These are phyloP conservation scores for Phasia obesa DNA, from an alignment of 2,888 invertebrate species.

Conservation along the genomic window DNA sequence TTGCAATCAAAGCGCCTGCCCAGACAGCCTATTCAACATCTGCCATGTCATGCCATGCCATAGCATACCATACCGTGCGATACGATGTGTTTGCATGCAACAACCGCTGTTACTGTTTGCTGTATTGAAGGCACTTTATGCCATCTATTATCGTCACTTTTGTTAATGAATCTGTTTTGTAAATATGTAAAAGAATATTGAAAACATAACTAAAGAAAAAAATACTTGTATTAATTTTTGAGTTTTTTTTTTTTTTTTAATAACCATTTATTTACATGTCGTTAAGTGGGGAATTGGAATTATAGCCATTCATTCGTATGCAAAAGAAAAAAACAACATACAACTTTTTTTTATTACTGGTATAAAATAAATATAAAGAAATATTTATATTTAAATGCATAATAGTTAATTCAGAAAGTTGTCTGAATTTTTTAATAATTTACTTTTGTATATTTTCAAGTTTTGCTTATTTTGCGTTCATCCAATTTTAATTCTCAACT, in stretches of 20 bases:
- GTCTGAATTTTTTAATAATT: slow-evolving; percentile 32
- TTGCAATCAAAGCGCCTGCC: slow-evolving; percentile 59
- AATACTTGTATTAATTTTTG: not conserved
- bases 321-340: slow-evolving; percentile 17
- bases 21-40: slow-evolving; percentile 32
- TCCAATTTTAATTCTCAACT: too few species aligned
- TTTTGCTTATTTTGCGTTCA: too few species aligned
- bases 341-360: slow-evolving; percentile 13
- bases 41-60: slow-evolving; percentile 17
- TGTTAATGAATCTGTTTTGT: slow-evolving; percentile 62
- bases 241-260: slow-evolving; percentile 50
- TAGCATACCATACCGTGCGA: not conserved
- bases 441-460: not conserved
- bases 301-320: slow-evolving; percentile 10
- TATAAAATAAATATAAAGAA: slow-evolving; percentile 7
- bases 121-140: slow-evolving; percentile 58
- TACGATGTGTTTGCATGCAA: slow-evolving; percentile 18
- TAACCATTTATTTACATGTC: slow-evolving; percentile 54
- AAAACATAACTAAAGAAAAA: slow-evolving; percentile 7
- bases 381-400: slow-evolving; percentile 16
- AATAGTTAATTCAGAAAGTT: slow-evolving; percentile 7
- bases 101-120: not conserved
- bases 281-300: slow-evolving; percentile 51
- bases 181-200: slow-evolving; percentile 16
- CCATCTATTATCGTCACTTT: slow-evolving; percentile 69